A percentile compares a stretch with the other conserved stretches of the same genome.
These are phyloP conservation scores for Drosophila macrospina DNA, from an alignment of 2,888 invertebrate species.

Conservation along the genomic window DNA sequence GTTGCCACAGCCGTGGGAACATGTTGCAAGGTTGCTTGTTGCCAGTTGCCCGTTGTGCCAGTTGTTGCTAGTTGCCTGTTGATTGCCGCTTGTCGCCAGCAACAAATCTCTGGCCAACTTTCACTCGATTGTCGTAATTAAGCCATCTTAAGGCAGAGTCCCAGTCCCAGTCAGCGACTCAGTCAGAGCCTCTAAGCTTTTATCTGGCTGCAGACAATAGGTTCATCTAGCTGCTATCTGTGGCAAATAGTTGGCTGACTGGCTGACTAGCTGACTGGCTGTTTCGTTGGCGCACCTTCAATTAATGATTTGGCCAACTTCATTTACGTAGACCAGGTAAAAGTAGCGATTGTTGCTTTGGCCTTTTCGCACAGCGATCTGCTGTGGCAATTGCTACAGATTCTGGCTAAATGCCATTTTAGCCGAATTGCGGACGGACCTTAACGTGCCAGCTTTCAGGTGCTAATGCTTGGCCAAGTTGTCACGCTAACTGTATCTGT, in stretches of 20 bases:
- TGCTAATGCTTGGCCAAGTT: constrained; percentile 45
- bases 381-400: constrained; percentile 20
- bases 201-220: constrained; percentile 70
- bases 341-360: constrained; percentile 40
- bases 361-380: constrained; percentile 25
- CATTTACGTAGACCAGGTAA: constrained; percentile 49
- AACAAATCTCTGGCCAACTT: constrained; percentile 46
- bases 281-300: constrained; percentile 68
- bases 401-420: constrained; percentile 48
- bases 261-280: neutral
- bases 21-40: constrained; percentile 32
- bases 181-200: constrained; percentile 19
- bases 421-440: constrained; percentile 29
- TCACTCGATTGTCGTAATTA: constrained; percentile 68
- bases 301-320: constrained; percentile 68
- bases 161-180: neutral
- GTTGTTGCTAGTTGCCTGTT: constrained; percentile 11
- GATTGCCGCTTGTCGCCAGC: constrained; percentile 21
- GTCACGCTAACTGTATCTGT: constrained; percentile 41
- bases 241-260: constrained; percentile 41
- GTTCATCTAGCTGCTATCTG: constrained; percentile 61
- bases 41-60: constrained; percentile 38
- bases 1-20: constrained; percentile 70
- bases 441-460: constrained; percentile 30
- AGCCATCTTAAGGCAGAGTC: constrained; percentile 52